Conservation (phyloP, 2,797 vertebrate species). For the Lepilemur septentrionalis region DNA sequence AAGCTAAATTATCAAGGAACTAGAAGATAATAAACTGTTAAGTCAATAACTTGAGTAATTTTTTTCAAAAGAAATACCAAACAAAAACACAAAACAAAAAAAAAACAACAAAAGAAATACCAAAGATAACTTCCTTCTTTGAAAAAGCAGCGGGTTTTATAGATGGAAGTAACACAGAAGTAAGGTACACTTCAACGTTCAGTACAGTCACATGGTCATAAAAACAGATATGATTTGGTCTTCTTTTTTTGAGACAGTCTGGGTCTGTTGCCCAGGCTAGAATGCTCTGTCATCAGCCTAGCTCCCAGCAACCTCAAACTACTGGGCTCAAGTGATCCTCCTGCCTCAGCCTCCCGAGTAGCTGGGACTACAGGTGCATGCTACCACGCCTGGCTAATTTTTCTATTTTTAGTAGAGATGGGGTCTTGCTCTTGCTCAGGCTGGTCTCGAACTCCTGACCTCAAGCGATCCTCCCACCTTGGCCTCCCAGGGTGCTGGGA, state of each 20-base stretch:
- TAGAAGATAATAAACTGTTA: not conserved
- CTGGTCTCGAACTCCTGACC: no score
- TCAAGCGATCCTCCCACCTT: no score
- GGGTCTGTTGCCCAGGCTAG: no score
- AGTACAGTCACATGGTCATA: not conserved
- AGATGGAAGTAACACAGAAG: not conserved
- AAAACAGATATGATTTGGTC: not conserved
- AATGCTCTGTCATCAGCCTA: no score
- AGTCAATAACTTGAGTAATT: not conserved
- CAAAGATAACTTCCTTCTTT: not conserved
- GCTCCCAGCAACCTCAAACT: no score
- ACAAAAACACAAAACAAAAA: not conserved
- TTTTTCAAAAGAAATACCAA: not conserved
- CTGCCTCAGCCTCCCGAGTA: no score
- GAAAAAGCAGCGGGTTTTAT: not conserved
- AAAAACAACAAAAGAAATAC: not conserved
- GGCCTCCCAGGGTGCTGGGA: no score
- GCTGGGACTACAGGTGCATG: no score
- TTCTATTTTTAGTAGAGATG: no score
- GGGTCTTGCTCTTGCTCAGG: no score
- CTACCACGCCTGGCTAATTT: no score
- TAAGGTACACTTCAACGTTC: not conserved
- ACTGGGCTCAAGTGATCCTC: no score
- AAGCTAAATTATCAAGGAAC: not conserved
- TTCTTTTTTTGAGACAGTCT: not conserved